Evolutionary conservation across 2,113 vertebrate species (phyloP), one percentile per base, ranked within the genome.

Genomic region (Sphyrna mokarran): DNA sequence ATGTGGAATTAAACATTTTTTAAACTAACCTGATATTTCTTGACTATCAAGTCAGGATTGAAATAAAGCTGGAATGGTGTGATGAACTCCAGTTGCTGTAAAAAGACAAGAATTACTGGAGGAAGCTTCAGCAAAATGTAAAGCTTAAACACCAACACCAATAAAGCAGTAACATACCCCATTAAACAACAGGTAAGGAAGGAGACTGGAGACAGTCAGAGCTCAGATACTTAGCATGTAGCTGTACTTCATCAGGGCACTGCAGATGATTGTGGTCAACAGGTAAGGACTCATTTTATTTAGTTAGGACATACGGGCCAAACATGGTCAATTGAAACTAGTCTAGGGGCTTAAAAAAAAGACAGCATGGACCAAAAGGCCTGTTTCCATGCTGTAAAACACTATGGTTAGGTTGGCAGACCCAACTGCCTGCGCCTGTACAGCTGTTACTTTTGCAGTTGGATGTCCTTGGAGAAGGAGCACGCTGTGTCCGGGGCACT

Each of bases 21-120:
- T 6, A 85, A 61, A 80, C 94, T 97, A 96, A 98, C 98, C 98
- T 98, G 98, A 96, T 98, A 98, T 96, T 97, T 98, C 96, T 96
- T 97, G 97, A 98, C 97, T 96, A 98, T 98, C 95, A 98, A 98
- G 48, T 98, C 97, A 0, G 98, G 98, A 96, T 98, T 98, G 96
- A 98, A 98, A 96, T 98, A 98, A 6, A 98, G 98, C 97, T 98
- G 98, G 96, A 98, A 98, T 29, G 98, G 98, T 63, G 97, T 98
- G 97, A 98, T 97, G 96, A 98, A 96, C 91, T 98, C 98, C 96
- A 98, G 97, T 96, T 98, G 98, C 98, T 98, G 97, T 91, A 89
- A 96, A 97, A 97, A 93, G 33, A 66, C 1, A 68, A 93, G 89
- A 9, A 2, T 91, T 91, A 93, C 29, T 37, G 54, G 54, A 48